A percentile compares a stretch with the other conserved stretches of the same genome.
phyloP scores from a whole-genome alignment of 2,113 vertebrate genomes.

The Xenopus laevis region DNA sequence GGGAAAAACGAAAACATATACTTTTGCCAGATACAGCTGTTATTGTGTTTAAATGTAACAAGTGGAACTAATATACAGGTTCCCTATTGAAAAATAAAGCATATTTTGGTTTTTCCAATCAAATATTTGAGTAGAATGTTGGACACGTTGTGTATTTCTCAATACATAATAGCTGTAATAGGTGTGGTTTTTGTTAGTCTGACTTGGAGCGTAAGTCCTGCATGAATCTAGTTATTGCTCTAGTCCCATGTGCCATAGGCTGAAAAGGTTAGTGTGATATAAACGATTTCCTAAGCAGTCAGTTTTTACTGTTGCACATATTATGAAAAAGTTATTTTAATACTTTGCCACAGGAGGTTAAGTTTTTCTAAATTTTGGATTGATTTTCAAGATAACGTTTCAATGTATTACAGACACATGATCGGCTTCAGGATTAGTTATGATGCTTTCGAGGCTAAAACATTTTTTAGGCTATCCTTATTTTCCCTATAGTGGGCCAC shows the following conservation, averaged over 20 bases:
- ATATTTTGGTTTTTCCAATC: background rate
- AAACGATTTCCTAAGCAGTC: background rate
- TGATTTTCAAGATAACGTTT: background rate
- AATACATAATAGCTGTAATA: background rate
- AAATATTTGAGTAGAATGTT: background rate
- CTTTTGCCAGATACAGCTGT: too few relatives aligned
- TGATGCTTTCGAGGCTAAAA: too few relatives aligned
- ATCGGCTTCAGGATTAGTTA: too few relatives aligned
- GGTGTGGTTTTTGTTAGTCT: background rate
- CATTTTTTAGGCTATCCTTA: too few relatives aligned
- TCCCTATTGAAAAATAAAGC: background rate
- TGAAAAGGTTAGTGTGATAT: background rate
- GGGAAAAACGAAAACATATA: too few relatives aligned
- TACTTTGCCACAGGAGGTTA: background rate
- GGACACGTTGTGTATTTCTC: background rate
- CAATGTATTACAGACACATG: too few relatives aligned
- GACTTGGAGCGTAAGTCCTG: background rate
- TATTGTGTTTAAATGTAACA: background rate
- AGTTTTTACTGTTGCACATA: background rate
- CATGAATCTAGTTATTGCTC: background rate
- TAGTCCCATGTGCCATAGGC: background rate
- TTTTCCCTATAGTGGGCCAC: too few relatives aligned
- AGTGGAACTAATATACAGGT: slow-evolving; percentile 48
- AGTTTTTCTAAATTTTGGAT: background rate
- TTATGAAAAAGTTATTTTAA: background rate